These are phyloP conservation scores for Stegastes partitus DNA, from an alignment of 2,113 vertebrate species.

Conservation along the genomic window DNA sequence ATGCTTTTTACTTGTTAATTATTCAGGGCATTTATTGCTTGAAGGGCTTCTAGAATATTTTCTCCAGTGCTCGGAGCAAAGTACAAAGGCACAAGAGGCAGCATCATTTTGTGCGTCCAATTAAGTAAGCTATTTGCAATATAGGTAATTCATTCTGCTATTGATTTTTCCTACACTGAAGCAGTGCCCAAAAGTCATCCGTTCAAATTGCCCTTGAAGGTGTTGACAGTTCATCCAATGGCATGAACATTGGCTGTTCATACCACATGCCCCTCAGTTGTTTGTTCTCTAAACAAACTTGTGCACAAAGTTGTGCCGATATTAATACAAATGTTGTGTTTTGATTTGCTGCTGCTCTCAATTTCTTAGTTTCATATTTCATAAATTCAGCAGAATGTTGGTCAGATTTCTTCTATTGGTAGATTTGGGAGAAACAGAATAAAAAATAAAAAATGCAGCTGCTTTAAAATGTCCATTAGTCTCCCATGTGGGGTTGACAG, in stretches of 20 bases:
- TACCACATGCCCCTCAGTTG: not conserved
- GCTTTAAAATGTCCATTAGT: not conserved
- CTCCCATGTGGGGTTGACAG: too few species aligned
- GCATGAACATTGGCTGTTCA: slow-evolving; percentile 31
- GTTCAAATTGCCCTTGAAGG: slow-evolving; percentile 43
- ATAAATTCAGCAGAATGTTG: not conserved
- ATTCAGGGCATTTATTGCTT: slow-evolving; percentile 1
- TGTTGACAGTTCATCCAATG: slow-evolving; percentile 37
- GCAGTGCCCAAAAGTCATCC: slow-evolving; percentile 24
- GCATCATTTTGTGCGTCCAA: slow-evolving; percentile 20
- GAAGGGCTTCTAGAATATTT: not conserved
- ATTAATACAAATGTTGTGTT: not conserved
- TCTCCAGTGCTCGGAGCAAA: not conserved
- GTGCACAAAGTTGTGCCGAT: not conserved
- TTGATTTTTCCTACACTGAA: slow-evolving; percentile 54
- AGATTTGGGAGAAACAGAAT: not conserved
- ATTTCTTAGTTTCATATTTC: not conserved
- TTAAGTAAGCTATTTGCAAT: slow-evolving; percentile 43
- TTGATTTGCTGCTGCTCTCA: not conserved
- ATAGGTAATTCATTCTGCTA: slow-evolving; percentile 42
- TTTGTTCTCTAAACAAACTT: not conserved
- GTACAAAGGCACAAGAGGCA: slow-evolving; percentile 1
- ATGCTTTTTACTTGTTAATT: not conserved
- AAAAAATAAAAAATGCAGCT: not conserved
- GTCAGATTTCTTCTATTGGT: not conserved